phyloP scores from a whole-genome alignment of 1,140 invertebrate genomes.

The Drosophila micromelanica region DNA sequence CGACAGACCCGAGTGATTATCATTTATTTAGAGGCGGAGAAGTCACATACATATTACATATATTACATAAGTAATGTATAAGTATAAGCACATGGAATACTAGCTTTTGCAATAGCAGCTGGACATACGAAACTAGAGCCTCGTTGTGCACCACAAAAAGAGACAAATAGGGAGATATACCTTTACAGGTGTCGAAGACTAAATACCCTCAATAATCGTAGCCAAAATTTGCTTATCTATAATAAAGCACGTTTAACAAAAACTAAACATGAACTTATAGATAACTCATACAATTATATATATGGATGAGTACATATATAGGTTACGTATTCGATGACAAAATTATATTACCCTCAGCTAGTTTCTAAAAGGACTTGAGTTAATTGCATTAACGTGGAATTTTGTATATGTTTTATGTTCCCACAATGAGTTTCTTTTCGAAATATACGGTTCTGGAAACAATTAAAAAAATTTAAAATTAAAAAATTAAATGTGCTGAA shows the following conservation, averaged over 20 bases:
- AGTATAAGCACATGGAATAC: slow-evolving; percentile 6
- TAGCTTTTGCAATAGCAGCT: slow-evolving; percentile 30
- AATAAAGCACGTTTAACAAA: no score
- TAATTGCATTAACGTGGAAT: slow-evolving; percentile 39
- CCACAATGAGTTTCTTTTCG: slow-evolving; percentile 3
- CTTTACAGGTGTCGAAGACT: no score
- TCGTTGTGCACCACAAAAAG: not conserved
- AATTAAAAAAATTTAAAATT: no score
- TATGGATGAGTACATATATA: not conserved
- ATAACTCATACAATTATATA: no score
- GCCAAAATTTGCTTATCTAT: no score
- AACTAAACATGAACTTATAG: no score
- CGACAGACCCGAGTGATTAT: slow-evolving; percentile 54
- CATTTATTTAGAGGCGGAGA: slow-evolving; percentile 63
- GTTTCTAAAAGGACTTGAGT: not conserved
- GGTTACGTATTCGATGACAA: not conserved
- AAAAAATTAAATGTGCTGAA: not conserved
- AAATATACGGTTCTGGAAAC: no score
- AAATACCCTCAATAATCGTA: not conserved
- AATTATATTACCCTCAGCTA: not conserved
- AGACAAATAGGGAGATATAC: not conserved
- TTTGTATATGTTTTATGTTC: not conserved
- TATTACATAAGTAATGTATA: slow-evolving; percentile 2
- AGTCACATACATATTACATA: slow-evolving; percentile 28
- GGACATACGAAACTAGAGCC: slow-evolving; percentile 27